These are phyloP conservation scores for Medauroidea extradentata DNA, from an alignment of 1,140 invertebrate species.

Conservation along the genomic window DNA sequence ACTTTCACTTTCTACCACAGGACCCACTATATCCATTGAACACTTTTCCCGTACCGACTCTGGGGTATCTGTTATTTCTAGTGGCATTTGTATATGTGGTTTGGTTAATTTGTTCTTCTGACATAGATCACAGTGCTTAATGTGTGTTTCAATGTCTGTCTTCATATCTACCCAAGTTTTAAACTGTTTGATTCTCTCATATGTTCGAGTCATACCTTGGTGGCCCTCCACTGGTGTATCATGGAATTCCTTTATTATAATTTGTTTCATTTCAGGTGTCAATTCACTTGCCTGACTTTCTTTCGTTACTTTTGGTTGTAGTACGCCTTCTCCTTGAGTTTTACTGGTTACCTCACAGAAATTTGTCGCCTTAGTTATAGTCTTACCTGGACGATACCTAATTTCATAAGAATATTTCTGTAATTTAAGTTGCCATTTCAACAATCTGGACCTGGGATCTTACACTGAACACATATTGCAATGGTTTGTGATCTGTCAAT, in stretches of 20 bases:
- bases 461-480: constrained; percentile 35
- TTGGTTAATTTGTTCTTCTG: background rate
- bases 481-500: constrained; percentile 39
- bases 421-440: too few species aligned
- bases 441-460: background rate
- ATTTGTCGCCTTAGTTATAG: too few species aligned
- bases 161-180: background rate
- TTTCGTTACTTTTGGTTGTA: too few species aligned
- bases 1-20: constrained; percentile 6
- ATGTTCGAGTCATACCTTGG: too few species aligned
- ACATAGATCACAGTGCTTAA: background rate
- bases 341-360: too few species aligned
- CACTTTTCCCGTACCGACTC: background rate
- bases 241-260: background rate
- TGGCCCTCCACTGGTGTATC: background rate
- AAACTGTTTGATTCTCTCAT: background rate
- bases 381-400: too few species aligned
- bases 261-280: background rate
- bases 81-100: background rate
- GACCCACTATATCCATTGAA: constrained; percentile 18
- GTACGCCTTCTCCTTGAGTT: too few species aligned
- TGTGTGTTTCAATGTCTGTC: background rate
- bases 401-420: too few species aligned
- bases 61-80: background rate
- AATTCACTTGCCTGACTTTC: too few species aligned